Evolutionary conservation across 1,140 invertebrate genomes (phyloP), one percentile per base, ranked within the genome.

Genomic region (Bombus picipes): DNA sequence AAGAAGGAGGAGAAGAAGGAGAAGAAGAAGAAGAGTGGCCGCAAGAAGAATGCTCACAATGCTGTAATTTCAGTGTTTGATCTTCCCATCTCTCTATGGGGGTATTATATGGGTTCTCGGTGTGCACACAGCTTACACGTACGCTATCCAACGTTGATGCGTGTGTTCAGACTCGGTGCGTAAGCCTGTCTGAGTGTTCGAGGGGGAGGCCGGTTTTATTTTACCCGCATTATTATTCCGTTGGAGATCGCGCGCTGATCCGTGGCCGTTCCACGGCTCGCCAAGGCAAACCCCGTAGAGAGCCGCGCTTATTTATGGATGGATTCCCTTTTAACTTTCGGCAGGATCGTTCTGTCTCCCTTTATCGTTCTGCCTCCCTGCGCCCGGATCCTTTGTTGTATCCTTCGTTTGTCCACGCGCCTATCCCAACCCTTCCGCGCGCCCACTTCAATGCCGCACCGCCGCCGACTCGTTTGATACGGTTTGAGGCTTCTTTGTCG

Each of bases 1-100:
- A 86, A 83, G 74, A 57, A 62, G 78, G 81, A 65, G 74, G 34
- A 32, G 81, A 85, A 85, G 81, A 87, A 83, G 83, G 73, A 85
- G 81, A 72, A 86, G 87, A 70, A 82, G 83, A 85, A 88, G 90
- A 92, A 90, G 90, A 92, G 89, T 87, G 88, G 87, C 77, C 85
- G 90, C 86, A 89, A 93, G 93, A 92, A 90, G 93, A 94, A 93
- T 94, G 93, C 92, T 93, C 92, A 93, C 93, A 94, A 94, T 93
- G 92, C 92, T 93, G 93, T 94, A 94, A 94, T 94, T 94, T 93
- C 92, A 93, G 92, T 94, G 94, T 94, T 94, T 94, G 93, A 94
- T 94, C 94, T 94, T 90, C 89, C 92, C 93, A 94, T 94, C 93
- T 94, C 72, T 90, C 86, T 91, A 93, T 91, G 89, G 92, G 92